Conservation (phyloP, 2,888 invertebrate genomes). For the Lordiphosa fenestrarum region DNA sequence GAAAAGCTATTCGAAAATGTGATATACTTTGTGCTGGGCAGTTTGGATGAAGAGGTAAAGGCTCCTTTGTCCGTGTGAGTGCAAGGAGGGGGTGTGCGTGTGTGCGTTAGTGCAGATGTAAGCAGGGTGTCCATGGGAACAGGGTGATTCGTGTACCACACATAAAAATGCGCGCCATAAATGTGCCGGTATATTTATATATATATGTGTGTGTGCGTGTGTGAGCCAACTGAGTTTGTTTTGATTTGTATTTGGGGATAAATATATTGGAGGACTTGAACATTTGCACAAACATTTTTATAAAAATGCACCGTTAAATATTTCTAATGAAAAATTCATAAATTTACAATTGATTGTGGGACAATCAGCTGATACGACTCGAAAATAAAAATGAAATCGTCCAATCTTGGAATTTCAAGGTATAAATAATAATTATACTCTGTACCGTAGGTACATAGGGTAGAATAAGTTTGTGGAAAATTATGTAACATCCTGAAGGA, state of each 20-base stretch:
- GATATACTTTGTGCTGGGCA: constrained; percentile 91
- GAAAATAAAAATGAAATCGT: too few species aligned
- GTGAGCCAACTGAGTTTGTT: constrained; percentile 17
- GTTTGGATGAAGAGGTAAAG: constrained; percentile 86
- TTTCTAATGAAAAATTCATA: too few species aligned
- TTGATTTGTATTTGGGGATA: constrained; percentile 1
- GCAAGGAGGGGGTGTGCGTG: constrained; percentile 13
- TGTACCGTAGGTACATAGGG: too few species aligned
- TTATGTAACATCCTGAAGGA: too few species aligned
- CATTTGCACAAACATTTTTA: too few species aligned
- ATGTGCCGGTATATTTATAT: constrained; percentile 49
- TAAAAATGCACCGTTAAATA: too few species aligned
- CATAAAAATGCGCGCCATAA: constrained; percentile 56
- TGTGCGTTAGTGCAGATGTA: constrained; percentile 15
- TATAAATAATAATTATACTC: too few species aligned
- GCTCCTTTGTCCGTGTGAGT: constrained; percentile 19
- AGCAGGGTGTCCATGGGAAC: constrained; percentile 12
- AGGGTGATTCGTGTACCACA: constrained; percentile 39
- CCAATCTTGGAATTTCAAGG: too few species aligned
- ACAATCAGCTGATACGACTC: too few species aligned
- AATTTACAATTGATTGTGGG: too few species aligned
- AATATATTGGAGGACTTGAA: too few species aligned
- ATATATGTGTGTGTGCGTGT: constrained; percentile 14
- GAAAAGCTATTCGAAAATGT: constrained; percentile 88
- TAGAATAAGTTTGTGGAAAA: too few species aligned